These are phyloP conservation scores for Setophaga coronata DNA, from an alignment of 2,113 vertebrate species.

Conservation along the genomic window DNA sequence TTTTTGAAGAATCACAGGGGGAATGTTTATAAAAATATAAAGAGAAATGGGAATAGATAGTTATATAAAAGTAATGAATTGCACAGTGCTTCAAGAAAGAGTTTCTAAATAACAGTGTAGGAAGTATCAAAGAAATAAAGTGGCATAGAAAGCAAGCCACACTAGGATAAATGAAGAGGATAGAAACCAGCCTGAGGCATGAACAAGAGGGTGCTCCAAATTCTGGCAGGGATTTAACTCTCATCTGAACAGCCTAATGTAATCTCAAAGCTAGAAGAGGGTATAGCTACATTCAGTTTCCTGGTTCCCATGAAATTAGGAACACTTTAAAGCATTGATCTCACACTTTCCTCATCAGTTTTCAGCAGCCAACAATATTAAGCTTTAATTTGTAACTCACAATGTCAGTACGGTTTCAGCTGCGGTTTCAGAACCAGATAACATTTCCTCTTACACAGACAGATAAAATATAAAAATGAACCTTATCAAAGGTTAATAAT, in stretches of 20 bases:
- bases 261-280: background rate
- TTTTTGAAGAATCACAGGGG: background rate
- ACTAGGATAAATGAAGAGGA: background rate
- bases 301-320: background rate
- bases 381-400: background rate
- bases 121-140: background rate
- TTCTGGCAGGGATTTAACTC: background rate
- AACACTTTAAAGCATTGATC: background rate
- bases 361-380: background rate
- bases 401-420: background rate
- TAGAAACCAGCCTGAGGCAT: background rate
- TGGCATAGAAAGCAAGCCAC: background rate
- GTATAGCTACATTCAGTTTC: background rate
- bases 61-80: background rate
- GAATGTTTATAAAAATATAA: background rate
- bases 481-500: constrained; percentile 6
- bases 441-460: background rate
- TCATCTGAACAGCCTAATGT: background rate
- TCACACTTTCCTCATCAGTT: background rate
- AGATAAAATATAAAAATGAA: constrained; percentile 4
- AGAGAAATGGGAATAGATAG: background rate
- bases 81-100: background rate
- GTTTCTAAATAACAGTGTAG: background rate
- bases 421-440: background rate
- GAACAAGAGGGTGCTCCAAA: background rate